Percentiles rank a stretch among this genome's conserved stretches.
phyloP scores from a whole-genome alignment of 2,113 vertebrate genomes.

The Toxotes jaculatrix region DNA sequence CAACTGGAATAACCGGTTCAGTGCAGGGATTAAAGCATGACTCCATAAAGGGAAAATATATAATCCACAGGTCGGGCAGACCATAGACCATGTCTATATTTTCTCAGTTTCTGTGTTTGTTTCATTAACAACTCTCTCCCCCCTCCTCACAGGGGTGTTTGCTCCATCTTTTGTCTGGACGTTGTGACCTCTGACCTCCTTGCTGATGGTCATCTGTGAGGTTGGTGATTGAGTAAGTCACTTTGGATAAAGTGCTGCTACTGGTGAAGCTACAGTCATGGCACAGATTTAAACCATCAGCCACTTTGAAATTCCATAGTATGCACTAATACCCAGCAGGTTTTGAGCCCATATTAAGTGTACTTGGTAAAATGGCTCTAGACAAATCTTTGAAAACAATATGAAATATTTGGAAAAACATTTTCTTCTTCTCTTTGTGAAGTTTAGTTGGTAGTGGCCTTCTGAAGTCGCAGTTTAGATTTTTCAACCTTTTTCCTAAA shows the following conservation, averaged over 20 bases:
- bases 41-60: slow-evolving; percentile 67
- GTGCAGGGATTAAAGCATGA: slow-evolving; percentile 74
- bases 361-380: too few species aligned
- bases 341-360: too few species aligned
- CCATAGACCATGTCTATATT: slow-evolving; percentile 35
- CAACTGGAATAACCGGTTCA: slow-evolving; percentile 62
- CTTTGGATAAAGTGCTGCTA: slow-evolving; percentile 6
- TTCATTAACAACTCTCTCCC: slow-evolving; percentile 28
- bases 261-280: too few species aligned
- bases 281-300: too few species aligned
- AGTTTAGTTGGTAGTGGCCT: too few species aligned
- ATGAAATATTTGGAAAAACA: too few species aligned
- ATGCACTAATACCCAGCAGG: too few species aligned
- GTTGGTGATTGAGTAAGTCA: background rate
- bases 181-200: slow-evolving; percentile 17
- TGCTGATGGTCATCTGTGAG: background rate
- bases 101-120: slow-evolving; percentile 10
- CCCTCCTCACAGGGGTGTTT: background rate
- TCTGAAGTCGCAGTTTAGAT: too few species aligned
- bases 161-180: slow-evolving; percentile 25
- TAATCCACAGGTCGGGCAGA: slow-evolving; percentile 65
- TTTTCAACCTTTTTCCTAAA: too few species aligned
- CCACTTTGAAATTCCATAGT: too few species aligned
- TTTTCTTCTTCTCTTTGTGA: too few species aligned
- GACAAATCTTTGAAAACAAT: too few species aligned